Conservation (phyloP, 2,797 vertebrate species). For the Bryconaethiops microstoma region DNA sequence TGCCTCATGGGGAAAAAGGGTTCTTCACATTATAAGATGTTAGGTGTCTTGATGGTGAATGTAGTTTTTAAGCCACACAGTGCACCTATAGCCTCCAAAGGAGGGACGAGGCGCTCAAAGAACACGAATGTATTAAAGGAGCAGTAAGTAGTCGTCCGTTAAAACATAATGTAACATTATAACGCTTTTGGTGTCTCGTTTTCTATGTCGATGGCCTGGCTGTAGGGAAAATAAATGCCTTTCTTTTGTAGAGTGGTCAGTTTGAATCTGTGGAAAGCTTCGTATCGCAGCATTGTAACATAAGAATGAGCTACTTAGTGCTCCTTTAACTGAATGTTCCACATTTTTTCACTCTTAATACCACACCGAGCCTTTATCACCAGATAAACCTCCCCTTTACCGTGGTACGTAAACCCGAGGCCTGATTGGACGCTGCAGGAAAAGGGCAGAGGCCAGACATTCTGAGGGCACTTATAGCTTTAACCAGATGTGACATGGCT, state of each 20-base stretch:
- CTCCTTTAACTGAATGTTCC: slow-evolving; percentile 54
- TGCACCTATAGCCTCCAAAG: slow-evolving; percentile 24
- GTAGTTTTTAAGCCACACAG: slow-evolving; percentile 43
- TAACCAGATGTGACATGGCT: slow-evolving; percentile 19
- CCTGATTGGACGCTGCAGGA: slow-evolving; percentile 45
- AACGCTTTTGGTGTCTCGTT: slow-evolving; percentile 4
- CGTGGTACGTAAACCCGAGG: slow-evolving; percentile 46
- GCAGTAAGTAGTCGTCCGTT: slow-evolving; percentile 25
- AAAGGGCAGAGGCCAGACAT: slow-evolving; percentile 16
- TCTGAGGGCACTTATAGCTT: slow-evolving; percentile 35
- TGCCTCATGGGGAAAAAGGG: slow-evolving; percentile 48
- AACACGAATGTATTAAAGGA: slow-evolving; percentile 60
- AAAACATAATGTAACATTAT: background rate
- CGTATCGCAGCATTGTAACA: background rate
- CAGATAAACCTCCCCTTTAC: slow-evolving; percentile 52
- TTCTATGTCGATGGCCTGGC: slow-evolving; percentile 4
- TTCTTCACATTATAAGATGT: slow-evolving; percentile 30
- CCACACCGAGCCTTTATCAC: slow-evolving; percentile 59
- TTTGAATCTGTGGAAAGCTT: background rate
- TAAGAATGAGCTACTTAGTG: slow-evolving; percentile 23
- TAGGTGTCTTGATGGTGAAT: slow-evolving; percentile 46
- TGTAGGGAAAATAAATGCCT: slow-evolving; percentile 1
- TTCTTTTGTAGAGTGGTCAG: background rate
- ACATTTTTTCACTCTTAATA: slow-evolving; percentile 42
- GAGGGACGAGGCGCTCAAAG: slow-evolving; percentile 14